Percentiles rank a stretch among this genome's conserved stretches.
Evolutionary conservation across 2,113 vertebrate genomes (phyloP).

Genomic region (Peromyscus maniculatus): DNA sequence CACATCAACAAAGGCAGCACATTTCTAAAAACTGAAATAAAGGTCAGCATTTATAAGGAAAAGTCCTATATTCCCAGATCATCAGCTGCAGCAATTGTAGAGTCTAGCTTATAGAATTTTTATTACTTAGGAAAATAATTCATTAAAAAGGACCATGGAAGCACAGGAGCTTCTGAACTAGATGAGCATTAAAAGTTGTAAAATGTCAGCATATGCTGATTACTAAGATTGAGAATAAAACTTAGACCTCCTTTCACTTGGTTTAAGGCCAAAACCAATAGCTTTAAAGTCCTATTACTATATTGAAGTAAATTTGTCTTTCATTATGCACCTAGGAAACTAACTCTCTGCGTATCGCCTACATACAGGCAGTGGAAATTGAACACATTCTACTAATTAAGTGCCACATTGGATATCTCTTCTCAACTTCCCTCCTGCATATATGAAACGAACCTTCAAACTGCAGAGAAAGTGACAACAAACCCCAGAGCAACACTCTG

Average conservation of each 20-base stretch:
- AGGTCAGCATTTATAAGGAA: not conserved
- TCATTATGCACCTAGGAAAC: not conserved
- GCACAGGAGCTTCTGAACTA: not conserved
- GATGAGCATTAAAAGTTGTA: too few relatives aligned
- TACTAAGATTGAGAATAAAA: not conserved
- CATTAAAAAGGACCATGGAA: not conserved
- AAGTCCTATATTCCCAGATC: not conserved
- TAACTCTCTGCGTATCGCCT: conserved; percentile 60
- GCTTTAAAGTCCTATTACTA: not conserved
- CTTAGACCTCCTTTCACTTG: not conserved
- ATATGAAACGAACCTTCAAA: conserved; percentile 84
- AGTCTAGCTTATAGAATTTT: not conserved
- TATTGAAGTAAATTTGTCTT: not conserved
- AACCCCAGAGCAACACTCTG: conserved; percentile 44
- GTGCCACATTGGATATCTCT: conserved; percentile 68
- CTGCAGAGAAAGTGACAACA: conserved; percentile 77
- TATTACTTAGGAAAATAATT: not conserved
- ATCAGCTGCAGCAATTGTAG: not conserved
- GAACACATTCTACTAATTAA: conserved; percentile 82
- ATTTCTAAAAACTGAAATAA: not conserved
- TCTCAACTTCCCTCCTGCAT: conserved; percentile 72
- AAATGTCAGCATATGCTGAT: not conserved
- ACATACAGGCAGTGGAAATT: conserved; percentile 11
- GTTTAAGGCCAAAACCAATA: not conserved
- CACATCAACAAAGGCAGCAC: not conserved